Evolutionary conservation across 2,888 invertebrate genomes (phyloP).

Genomic region (Sphinx pinastri): DNA sequence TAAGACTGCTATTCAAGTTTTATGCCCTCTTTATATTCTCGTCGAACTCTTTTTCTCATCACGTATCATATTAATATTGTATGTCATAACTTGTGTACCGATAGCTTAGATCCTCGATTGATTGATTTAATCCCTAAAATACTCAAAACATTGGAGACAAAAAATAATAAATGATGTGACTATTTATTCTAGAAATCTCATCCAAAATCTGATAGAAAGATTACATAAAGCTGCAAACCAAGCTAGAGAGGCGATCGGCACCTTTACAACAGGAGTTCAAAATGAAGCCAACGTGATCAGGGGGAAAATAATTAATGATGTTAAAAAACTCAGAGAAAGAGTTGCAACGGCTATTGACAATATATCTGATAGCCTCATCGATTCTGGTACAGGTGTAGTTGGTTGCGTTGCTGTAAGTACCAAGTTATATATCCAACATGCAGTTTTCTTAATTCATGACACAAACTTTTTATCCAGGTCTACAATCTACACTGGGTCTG

Average conservation of each 20-base stretch:
- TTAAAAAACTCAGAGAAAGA: slow-evolving; percentile 53
- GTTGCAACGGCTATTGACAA: slow-evolving; percentile 54
- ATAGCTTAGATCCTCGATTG: no score
- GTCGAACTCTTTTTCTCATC: no score
- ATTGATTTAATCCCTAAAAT: no score
- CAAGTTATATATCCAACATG: not conserved
- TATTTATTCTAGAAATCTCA: slow-evolving; percentile 51
- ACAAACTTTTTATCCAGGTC: no score
- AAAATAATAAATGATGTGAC: not conserved
- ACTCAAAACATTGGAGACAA: not conserved
- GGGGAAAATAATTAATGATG: slow-evolving; percentile 50
- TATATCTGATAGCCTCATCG: slow-evolving; percentile 53
- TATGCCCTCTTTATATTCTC: no score
- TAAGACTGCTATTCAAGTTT: no score
- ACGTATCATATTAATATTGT: no score
- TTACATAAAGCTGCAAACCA: slow-evolving; percentile 58
- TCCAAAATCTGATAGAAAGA: slow-evolving; percentile 58
- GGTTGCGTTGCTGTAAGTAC: slow-evolving; percentile 65
- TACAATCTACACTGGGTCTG: no score
- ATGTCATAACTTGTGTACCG: no score
- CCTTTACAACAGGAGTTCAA: slow-evolving; percentile 56
- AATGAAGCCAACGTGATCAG: slow-evolving; percentile 50
- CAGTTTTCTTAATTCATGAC: not conserved
- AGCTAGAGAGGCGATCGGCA: slow-evolving; percentile 53
- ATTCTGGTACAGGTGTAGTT: slow-evolving; percentile 52